These are phyloP conservation scores for Euplexia lucipara DNA, from an alignment of 2,888 invertebrate genomes.

Conservation along the genomic window DNA sequence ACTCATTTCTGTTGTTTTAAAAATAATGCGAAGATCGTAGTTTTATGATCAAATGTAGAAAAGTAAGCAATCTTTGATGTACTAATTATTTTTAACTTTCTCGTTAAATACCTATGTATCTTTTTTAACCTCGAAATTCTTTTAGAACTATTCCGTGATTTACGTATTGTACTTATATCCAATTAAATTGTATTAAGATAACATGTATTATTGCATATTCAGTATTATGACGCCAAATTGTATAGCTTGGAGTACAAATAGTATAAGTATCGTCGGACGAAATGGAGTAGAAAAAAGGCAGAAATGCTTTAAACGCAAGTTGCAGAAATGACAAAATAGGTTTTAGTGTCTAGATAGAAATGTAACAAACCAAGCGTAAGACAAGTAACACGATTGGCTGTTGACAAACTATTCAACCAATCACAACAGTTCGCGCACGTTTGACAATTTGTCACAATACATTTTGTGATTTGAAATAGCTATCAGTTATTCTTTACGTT, in stretches of 20 bases:
- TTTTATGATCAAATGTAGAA: no score
- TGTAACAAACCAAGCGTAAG: no score
- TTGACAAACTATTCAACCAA: no score
- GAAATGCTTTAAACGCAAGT: neutral
- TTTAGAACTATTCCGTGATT: constrained; percentile 18
- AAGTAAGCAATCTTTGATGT: neutral
- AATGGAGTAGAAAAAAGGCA: constrained; percentile 36
- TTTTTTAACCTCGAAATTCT: constrained; percentile 29
- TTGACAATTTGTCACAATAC: no score
- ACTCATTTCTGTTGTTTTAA: neutral
- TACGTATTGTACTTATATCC: constrained; percentile 37
- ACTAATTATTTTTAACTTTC: constrained; percentile 29
- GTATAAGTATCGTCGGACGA: constrained; percentile 29
- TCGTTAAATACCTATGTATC: constrained; percentile 31
- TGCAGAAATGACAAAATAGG: neutral
- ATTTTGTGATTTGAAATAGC: neutral
- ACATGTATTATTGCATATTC: constrained; percentile 67
- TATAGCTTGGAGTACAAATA: constrained; percentile 66
- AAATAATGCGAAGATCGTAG: neutral
- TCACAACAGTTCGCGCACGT: no score
- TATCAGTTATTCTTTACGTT: constrained; percentile 60
- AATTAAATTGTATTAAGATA: constrained; percentile 45
- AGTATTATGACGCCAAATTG: constrained; percentile 77
- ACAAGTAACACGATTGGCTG: no score
- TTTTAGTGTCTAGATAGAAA: no score